These are phyloP conservation scores for Nannobrachium achirus DNA, from an alignment of 2,113 vertebrate genomes.

Conservation along the genomic window DNA sequence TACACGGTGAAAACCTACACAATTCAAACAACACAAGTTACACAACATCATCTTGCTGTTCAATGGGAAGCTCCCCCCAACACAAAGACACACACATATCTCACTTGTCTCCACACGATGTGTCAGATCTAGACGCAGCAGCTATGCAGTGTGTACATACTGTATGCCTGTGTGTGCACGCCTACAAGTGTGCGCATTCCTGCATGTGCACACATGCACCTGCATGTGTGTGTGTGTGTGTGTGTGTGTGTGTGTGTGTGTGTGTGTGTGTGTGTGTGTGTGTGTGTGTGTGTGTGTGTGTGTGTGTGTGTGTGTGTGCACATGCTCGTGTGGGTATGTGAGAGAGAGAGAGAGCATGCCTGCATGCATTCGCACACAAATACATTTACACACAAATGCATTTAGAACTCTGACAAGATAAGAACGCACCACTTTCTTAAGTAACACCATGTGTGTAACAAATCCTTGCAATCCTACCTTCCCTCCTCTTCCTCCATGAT, in stretches of 20 bases:
- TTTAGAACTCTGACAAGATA: no score
- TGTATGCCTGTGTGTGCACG: no score
- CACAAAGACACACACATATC: neutral
- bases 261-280: neutral
- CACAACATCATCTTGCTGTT: neutral
- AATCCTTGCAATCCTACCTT: neutral
- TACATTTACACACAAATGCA: no score
- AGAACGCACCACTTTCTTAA: no score
- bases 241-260: neutral
- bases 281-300: neutral
- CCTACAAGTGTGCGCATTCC: neutral
- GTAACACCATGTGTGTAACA: constrained; percentile 16
- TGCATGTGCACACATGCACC: neutral
- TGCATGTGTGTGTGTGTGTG: neutral
- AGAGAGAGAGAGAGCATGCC: no score
- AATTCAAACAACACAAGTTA: neutral
- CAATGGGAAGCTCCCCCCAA: neutral
- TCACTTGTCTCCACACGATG: no score
- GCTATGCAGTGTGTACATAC: no score
- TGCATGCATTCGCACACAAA: no score
- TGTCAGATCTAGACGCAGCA: neutral
- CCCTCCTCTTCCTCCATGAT: no score
- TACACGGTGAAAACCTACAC: no score
- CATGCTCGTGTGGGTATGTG: constrained; percentile 21
- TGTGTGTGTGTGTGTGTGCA: constrained; percentile 5